Evolutionary conservation across 2,888 invertebrate genomes (phyloP), one percentile per base, ranked within the genome.

Genomic region (Amaurobius ferox): DNA sequence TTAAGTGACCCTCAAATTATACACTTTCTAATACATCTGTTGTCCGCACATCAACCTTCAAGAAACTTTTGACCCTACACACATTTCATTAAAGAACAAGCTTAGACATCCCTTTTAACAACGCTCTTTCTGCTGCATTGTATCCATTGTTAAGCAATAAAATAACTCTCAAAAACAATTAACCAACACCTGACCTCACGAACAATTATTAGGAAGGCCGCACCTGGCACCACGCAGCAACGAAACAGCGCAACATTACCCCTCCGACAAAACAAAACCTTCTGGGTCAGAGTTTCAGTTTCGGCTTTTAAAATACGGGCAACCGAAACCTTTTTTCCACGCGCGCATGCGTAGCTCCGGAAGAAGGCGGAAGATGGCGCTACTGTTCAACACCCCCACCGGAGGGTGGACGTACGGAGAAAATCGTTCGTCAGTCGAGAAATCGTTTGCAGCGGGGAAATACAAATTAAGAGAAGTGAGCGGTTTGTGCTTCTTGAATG

Each of bases 401-500:
- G 23, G 55, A 55, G 55, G 55, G 23, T 55, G 55, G 55, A 55
- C 55, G 55, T 23, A 23, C 55, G 55, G 55, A 23, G 55, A 55
- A 55, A 55, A 55, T 55, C 55, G 55, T 55, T 55, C 11, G 55
- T 16, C 55, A 55, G 55, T 55, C 55, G 55, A 55, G 55, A 55
- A 23, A 55, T 55, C 55, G 55, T 55, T 55, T 55, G 55, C 55
- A 55, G 55, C 55, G 55, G 55, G 55, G 55, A 55, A 55, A 55
- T 55, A 55, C 55, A 23, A 55, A 55, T 55, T 55, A 23, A 23
- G 23, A 55, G 23, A 23, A 55, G 1, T 23, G 19, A 23, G 55
- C 6, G 23, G 3, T 23, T 23, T 19, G 2, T 23, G 3, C 16
- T 55, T 55, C 19, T 55, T 23, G 44, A 7, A 16, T 2, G 13